Evolutionary conservation across 2,797 vertebrate species (phyloP).

Genomic region (Arvicola amphibius): DNA sequence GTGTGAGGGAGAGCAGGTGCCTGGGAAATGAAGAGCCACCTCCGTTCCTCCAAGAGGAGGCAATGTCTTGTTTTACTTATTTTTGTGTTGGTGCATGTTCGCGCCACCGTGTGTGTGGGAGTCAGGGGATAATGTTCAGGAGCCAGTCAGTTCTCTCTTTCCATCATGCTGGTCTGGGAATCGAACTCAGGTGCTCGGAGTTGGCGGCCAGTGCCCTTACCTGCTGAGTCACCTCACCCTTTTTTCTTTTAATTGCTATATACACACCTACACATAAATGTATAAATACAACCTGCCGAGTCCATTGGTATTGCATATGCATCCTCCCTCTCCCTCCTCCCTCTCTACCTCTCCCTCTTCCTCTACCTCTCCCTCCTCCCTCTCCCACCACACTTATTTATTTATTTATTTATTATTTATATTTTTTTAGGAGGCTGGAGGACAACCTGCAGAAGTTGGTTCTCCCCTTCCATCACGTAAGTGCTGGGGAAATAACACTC

Average conservation of each 20-base stretch:
- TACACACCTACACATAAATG: not conserved
- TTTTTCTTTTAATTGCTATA: not conserved
- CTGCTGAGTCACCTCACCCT: not conserved
- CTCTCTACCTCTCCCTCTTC: too few relatives aligned
- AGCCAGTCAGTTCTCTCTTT: too few relatives aligned
- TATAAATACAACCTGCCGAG: not conserved
- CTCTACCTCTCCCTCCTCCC: not conserved
- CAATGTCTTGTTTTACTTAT: not conserved
- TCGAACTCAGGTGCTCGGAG: not conserved
- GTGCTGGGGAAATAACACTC: not conserved
- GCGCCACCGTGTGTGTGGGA: rapidly evolving
- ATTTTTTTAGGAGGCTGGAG: not conserved
- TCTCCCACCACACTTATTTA: too few relatives aligned
- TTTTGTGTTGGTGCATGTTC: not conserved
- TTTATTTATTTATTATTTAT: too few relatives aligned
- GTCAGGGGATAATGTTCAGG: not conserved
- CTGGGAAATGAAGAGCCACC: not conserved
- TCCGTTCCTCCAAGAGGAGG: not conserved
- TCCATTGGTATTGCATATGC: too few relatives aligned
- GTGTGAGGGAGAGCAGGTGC: not conserved
- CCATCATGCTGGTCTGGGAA: not conserved
- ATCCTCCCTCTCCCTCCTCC: too few relatives aligned
- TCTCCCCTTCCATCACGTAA: not conserved
- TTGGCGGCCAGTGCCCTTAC: not conserved
- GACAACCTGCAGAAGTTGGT: not conserved